These are phyloP conservation scores for Alcedo atthis DNA, from an alignment of 2,797 vertebrate genomes.

Conservation along the genomic window DNA sequence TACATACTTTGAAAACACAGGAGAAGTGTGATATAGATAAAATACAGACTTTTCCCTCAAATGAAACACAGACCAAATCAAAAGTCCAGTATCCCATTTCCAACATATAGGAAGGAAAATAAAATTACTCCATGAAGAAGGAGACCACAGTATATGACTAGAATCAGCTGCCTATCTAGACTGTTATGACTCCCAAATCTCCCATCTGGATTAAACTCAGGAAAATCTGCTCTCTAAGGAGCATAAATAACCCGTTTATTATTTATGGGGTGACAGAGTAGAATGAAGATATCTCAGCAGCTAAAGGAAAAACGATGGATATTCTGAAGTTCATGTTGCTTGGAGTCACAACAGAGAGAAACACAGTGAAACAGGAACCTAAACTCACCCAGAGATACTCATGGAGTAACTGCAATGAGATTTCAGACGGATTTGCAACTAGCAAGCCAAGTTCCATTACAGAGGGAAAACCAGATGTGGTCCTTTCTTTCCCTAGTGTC, in stretches of 20 bases:
- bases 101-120: constrained; percentile 30
- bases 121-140: constrained; percentile 17
- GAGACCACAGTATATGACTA: neutral
- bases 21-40: constrained; percentile 20
- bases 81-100: constrained; percentile 46
- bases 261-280: constrained; percentile 30
- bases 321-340: neutral
- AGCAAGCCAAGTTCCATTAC: neutral
- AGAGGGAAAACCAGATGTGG: neutral
- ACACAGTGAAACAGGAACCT: neutral
- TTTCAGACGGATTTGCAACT: neutral
- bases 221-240: constrained; percentile 30
- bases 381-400: fast-evolving
- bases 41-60: constrained; percentile 39
- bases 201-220: constrained; percentile 29
- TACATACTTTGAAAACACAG: neutral
- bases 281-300: neutral
- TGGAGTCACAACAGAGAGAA: neutral
- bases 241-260: constrained; percentile 10
- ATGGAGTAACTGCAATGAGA: neutral
- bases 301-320: neutral
- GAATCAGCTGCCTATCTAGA: constrained; percentile 17
- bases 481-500: neutral
- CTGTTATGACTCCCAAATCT: neutral
- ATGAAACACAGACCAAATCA: constrained; percentile 54